These are phyloP conservation scores for Apostichopus californicus DNA, from an alignment of 35 echinoderm and acorn worm species.

Conservation along the genomic window DNA sequence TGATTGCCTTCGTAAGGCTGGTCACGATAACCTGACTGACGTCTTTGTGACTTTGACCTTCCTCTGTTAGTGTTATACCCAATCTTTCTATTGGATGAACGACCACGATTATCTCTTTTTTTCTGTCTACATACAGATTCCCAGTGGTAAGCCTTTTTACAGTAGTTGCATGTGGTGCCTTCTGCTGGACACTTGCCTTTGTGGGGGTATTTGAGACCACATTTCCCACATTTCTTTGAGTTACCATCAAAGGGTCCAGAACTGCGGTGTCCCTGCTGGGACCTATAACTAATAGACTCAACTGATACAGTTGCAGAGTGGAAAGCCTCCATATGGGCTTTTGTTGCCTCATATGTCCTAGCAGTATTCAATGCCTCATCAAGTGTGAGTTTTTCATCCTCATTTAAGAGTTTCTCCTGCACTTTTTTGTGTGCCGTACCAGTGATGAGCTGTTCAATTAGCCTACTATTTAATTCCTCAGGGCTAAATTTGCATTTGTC, in stretches of 20 bases:
- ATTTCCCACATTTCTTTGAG: not conserved
- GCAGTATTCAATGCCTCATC: constrained; percentile 12
- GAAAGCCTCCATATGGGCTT: constrained; percentile 33
- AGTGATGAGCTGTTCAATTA: constrained; percentile 32
- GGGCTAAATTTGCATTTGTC: constrained; percentile 40
- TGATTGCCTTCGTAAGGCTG: too few relatives aligned
- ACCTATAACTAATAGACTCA: not conserved
- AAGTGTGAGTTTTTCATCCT: not conserved
- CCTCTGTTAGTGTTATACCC: not conserved
- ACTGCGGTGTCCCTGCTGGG: not conserved
- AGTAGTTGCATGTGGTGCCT: not conserved
- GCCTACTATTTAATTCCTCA: not conserved
- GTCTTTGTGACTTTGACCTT: too few relatives aligned
- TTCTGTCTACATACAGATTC: not conserved
- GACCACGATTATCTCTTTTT: not conserved
- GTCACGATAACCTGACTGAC: too few relatives aligned
- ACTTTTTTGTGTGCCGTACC: constrained; percentile 35
- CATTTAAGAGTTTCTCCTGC: not conserved
- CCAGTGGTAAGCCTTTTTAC: constrained; percentile 41
- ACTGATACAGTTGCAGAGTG: not conserved
- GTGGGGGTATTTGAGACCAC: constrained; percentile 6
- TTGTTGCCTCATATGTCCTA: constrained; percentile 47
- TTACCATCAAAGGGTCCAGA: not conserved
- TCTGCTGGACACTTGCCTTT: not conserved
- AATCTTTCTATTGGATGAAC: not conserved